Conservation (phyloP, 2,888 invertebrate genomes). For the Melitaea athalia region DNA sequence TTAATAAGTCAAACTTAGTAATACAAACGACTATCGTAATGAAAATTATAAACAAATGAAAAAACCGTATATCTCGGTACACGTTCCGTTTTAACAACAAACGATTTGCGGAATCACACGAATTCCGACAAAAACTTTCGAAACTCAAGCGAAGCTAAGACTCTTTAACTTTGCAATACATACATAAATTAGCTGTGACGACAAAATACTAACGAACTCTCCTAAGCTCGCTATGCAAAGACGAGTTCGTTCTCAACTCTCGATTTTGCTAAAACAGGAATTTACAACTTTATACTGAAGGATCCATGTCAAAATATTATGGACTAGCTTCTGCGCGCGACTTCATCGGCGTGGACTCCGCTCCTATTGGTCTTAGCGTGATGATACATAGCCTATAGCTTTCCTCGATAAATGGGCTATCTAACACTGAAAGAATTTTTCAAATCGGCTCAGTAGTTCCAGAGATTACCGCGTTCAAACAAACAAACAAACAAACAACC, state of each 20-base stretch:
- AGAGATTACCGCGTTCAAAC: too few species aligned
- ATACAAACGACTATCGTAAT: not conserved
- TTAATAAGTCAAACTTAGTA: too few species aligned
- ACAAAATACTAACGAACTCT: slow-evolving; percentile 53
- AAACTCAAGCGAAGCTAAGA: slow-evolving; percentile 46
- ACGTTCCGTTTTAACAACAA: slow-evolving; percentile 19
- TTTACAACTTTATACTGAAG: not conserved
- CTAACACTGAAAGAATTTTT: too few species aligned
- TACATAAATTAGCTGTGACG: slow-evolving; percentile 55
- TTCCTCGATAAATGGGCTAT: too few species aligned
- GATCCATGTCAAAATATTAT: too few species aligned
- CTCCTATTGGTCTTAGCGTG: too few species aligned
- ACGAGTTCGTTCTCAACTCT: slow-evolving; percentile 17
- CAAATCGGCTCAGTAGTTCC: too few species aligned
- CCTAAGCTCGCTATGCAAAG: slow-evolving; percentile 38
- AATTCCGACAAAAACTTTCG: slow-evolving; percentile 35
- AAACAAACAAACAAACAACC: too few species aligned
- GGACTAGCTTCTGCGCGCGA: too few species aligned
- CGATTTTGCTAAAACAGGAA: slow-evolving; percentile 5
- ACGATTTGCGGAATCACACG: slow-evolving; percentile 32
- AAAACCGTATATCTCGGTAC: not conserved
- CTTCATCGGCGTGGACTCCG: too few species aligned
- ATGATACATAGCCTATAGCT: too few species aligned
- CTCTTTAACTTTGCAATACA: slow-evolving; percentile 47
- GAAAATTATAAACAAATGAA: slow-evolving; percentile 7